Percentiles rank a stretch among this genome's conserved stretches.
Evolutionary conservation across 1,140 invertebrate species (phyloP).

Genomic region (Pachypsylla venusta): DNA sequence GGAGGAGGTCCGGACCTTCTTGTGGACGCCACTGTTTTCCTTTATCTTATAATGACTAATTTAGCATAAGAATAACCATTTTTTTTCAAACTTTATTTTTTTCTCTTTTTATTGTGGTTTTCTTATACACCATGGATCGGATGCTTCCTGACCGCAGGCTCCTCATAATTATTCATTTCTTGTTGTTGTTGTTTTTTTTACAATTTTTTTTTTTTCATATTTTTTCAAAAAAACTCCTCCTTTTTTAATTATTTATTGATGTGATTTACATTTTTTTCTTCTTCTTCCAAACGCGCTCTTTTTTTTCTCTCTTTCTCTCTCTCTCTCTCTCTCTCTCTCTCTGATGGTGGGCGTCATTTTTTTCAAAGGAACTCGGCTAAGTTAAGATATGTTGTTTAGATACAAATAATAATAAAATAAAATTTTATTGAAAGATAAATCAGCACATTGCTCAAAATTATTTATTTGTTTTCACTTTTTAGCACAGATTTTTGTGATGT

Average conservation of each 20-base stretch:
- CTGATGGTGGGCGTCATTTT: not conserved
- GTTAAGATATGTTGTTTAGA: slow-evolving; percentile 7
- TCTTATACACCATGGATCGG: too few species aligned
- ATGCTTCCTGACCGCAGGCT: slow-evolving; percentile 2
- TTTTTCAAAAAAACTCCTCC: slow-evolving; percentile 8
- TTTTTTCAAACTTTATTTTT: too few species aligned
- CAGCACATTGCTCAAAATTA: too few species aligned
- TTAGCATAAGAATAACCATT: too few species aligned
- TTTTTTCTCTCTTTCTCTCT: not conserved
- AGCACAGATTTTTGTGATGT: too few species aligned
- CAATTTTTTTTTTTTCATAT: not conserved
- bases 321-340: not conserved
- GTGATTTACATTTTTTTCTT: slow-evolving; percentile 6
- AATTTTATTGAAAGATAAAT: too few species aligned
- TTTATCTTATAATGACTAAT: too few species aligned
- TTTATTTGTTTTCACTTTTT: too few species aligned
- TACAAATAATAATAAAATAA: not conserved
- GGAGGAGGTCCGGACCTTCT: too few species aligned
- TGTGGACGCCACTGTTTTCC: too few species aligned
- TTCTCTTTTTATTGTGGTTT: too few species aligned
- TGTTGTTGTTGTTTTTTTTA: not conserved
- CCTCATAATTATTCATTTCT: slow-evolving; percentile 9
- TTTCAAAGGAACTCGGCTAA: slow-evolving; percentile 8
- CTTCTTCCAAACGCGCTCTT: slow-evolving; percentile 6
- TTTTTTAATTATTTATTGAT: slow-evolving; percentile 9